Conservation (phyloP, 1,140 invertebrate genomes). For the Diploscapter pachys region DNA sequence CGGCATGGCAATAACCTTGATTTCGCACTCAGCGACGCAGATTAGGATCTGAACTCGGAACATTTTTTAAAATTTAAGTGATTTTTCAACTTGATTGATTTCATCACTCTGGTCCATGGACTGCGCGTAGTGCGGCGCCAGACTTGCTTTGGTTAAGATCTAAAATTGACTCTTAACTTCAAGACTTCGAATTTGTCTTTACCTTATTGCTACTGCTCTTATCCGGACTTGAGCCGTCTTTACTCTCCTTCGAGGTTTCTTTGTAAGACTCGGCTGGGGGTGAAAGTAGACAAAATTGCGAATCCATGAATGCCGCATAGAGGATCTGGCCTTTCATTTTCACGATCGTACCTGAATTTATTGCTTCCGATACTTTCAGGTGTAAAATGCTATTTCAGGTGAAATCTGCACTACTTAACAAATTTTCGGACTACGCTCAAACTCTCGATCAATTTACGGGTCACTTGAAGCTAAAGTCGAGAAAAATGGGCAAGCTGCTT, state of each 20-base stretch:
- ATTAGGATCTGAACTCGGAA: constrained; percentile 43
- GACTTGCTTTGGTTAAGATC: constrained; percentile 50
- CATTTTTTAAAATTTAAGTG: not conserved
- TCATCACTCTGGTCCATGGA: constrained; percentile 42
- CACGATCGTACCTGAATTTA: constrained; percentile 48
- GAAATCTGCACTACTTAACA: no score
- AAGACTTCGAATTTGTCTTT: no score
- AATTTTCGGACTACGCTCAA: no score
- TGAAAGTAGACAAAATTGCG: constrained; percentile 46
- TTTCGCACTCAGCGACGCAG: constrained; percentile 51
- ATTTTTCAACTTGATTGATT: constrained; percentile 39
- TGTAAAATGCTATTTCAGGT: no score
- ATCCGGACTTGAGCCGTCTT: constrained; percentile 44
- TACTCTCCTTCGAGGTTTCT: constrained; percentile 43
- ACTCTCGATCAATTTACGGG: no score
- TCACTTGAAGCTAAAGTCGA: no score
- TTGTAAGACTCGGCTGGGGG: constrained; percentile 44
- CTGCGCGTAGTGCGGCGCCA: constrained; percentile 42
- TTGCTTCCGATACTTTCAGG: not conserved
- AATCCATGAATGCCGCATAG: constrained; percentile 46
- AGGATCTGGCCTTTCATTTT: constrained; percentile 44
- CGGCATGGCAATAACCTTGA: constrained; percentile 49
- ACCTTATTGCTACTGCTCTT: constrained; percentile 39
- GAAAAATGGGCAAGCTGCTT: no score
- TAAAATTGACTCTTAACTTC: not conserved